Conservation (phyloP, 2,888 invertebrate genomes). For the Chromoteleia sp. region DNA sequence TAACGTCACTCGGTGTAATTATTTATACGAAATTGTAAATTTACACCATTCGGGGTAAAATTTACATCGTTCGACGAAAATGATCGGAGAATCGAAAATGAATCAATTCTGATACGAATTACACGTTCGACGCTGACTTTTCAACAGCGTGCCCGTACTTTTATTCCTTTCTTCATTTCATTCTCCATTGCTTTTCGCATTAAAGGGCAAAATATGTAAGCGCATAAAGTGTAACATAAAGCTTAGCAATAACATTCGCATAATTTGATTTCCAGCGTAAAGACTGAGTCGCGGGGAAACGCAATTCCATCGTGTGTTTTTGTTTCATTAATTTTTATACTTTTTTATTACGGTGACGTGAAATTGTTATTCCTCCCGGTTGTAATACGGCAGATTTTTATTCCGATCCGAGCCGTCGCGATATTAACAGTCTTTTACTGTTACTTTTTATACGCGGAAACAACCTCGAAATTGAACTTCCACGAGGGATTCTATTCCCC, state of each 20-base stretch:
- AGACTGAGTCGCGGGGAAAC: slow-evolving; percentile 35
- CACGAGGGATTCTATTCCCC: slow-evolving; percentile 47
- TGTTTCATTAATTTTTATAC: slow-evolving; percentile 51
- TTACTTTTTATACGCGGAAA: slow-evolving; percentile 47
- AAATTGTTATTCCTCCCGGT: slow-evolving; percentile 31
- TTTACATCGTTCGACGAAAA: background rate
- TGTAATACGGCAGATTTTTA: slow-evolving; percentile 39
- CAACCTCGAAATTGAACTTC: slow-evolving; percentile 49
- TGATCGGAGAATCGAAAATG: no score
- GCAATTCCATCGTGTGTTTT: slow-evolving; percentile 33
- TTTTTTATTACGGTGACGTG: slow-evolving; percentile 36
- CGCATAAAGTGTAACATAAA: slow-evolving; percentile 25
- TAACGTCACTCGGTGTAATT: no score
- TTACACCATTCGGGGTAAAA: background rate
- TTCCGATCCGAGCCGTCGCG: slow-evolving; percentile 30
- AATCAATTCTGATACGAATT: no score
- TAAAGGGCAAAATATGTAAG: slow-evolving; percentile 35
- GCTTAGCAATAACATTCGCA: slow-evolving; percentile 34
- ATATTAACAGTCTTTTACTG: slow-evolving; percentile 47
- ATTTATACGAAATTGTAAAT: background rate
- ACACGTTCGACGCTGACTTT: background rate
- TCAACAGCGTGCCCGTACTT: background rate
- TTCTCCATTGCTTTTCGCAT: slow-evolving; percentile 2
- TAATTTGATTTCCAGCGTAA: slow-evolving; percentile 53
- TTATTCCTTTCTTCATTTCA: background rate